These are phyloP conservation scores for Parasteatoda lunata DNA, from an alignment of 2,888 invertebrate genomes.

Conservation along the genomic window DNA sequence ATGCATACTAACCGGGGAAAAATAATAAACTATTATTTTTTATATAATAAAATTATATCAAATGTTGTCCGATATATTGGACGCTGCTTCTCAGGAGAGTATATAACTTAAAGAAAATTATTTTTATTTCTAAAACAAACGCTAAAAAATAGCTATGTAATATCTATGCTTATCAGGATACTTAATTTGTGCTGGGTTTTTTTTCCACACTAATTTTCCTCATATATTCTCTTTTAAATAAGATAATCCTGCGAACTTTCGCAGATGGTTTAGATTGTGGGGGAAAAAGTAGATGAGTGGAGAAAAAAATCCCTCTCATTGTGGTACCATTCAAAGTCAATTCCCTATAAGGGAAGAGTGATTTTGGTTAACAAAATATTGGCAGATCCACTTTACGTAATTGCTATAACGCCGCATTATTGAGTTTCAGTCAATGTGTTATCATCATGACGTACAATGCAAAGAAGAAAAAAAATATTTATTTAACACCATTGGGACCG, in stretches of 20 bases:
- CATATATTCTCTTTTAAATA: not conserved
- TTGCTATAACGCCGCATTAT: slow-evolving; percentile 1
- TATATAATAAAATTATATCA: no score
- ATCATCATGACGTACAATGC: no score
- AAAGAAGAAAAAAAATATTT: no score
- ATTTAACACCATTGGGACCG: no score
- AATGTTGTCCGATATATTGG: no score
- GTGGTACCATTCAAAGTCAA: not conserved
- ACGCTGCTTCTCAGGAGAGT: no score
- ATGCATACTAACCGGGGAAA: no score
- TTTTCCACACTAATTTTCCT: not conserved
- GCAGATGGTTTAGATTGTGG: not conserved
- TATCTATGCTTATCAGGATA: no score
- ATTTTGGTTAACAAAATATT: slow-evolving; percentile 39
- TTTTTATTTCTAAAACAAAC: no score
- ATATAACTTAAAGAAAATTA: no score
- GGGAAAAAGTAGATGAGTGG: not conserved
- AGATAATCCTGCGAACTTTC: not conserved
- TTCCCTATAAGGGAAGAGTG: not conserved
- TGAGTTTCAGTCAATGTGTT: not conserved
- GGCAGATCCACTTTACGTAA: slow-evolving; percentile 32
- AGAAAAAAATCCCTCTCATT: not conserved
- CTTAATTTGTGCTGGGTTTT: not conserved
- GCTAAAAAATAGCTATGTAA: no score
- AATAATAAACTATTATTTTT: no score